phyloP scores from a whole-genome alignment of 2,797 vertebrate genomes.

The Arrhamphus sclerolepis region DNA sequence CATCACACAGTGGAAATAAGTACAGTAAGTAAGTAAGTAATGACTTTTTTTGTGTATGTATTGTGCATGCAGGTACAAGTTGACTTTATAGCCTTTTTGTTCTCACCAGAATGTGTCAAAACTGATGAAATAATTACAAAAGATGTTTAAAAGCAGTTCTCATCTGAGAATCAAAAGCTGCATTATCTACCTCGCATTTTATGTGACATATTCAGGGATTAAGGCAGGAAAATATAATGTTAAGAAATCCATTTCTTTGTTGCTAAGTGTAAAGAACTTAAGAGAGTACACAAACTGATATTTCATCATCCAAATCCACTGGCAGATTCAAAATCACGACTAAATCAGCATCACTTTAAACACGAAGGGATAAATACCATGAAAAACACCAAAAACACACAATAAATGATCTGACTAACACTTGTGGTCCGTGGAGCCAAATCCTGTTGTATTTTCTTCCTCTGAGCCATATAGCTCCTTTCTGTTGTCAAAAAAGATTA shows the following conservation, averaged over 20 bases:
- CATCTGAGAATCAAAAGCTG: no score
- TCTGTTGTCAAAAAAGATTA: slow-evolving; percentile 3
- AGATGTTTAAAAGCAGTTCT: no score
- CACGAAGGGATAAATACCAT: neutral
- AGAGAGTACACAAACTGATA: neutral
- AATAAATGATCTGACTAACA: neutral
- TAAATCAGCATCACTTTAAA: neutral
- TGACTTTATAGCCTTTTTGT: no score
- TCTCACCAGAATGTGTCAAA: no score
- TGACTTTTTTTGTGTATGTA: no score
- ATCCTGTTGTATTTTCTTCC: neutral
- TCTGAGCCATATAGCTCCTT: neutral
- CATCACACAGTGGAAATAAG: no score
- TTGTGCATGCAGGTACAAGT: no score
- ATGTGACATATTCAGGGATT: no score
- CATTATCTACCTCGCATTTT: no score
- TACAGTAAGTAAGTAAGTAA: no score
- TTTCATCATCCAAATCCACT: neutral
- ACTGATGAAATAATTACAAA: no score
- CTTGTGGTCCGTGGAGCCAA: neutral
- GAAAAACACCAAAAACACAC: slow-evolving; percentile 9
- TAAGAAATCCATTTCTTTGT: neutral
- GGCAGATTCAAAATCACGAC: slow-evolving; percentile 1
- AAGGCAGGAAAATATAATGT: no score
- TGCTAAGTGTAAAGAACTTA: neutral